phyloP scores from a whole-genome alignment of 2,797 vertebrate species.

The Pseudochirops cupreus region DNA sequence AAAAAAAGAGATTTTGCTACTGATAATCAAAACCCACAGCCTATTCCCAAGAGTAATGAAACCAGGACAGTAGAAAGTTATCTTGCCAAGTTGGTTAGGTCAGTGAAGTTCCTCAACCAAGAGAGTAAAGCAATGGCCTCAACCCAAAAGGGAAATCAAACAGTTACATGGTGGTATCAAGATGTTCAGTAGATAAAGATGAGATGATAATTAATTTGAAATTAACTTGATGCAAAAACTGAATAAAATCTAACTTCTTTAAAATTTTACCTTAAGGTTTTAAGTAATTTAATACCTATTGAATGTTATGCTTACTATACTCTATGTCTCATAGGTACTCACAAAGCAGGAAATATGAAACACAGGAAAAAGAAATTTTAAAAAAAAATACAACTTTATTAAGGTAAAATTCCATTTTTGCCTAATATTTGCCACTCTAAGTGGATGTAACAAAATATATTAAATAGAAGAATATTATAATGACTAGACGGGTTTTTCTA shows the following conservation, averaged over 20 bases:
- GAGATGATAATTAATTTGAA: background rate
- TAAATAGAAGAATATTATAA: background rate
- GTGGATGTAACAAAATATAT: background rate
- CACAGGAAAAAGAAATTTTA: background rate
- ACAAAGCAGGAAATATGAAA: background rate
- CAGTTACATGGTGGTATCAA: background rate
- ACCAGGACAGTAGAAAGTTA: background rate
- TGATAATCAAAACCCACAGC: background rate
- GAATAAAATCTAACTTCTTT: background rate
- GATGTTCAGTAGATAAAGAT: background rate
- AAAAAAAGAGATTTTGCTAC: background rate
- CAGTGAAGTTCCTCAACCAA: background rate
- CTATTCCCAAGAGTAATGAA: background rate
- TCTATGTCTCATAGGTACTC: background rate
- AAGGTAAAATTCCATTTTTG: background rate
- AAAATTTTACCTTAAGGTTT: background rate
- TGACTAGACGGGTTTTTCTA: background rate
- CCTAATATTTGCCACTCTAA: background rate
- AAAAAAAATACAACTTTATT: background rate
- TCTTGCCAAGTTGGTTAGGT: background rate
- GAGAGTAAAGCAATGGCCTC: background rate
- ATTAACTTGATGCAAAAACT: background rate
- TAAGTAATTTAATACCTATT: background rate
- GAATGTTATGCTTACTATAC: background rate
- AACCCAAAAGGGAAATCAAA: background rate